phyloP scores from a whole-genome alignment of 2,113 vertebrate genomes.

The Seriola rivoliana region DNA sequence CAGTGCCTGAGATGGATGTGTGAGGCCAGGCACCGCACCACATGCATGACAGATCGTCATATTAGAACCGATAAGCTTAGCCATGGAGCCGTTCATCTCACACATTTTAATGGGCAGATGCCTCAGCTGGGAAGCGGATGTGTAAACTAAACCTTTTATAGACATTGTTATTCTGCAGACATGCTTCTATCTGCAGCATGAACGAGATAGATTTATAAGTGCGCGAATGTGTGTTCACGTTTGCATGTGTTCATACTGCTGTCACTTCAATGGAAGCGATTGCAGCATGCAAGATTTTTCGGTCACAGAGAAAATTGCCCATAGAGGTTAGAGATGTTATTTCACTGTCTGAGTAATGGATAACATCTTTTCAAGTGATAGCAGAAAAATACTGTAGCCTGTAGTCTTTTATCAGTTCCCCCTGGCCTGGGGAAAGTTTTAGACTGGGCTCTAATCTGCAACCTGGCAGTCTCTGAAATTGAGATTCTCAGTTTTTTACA shows the following conservation, averaged over 20 bases:
- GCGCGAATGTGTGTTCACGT: constrained; percentile 22
- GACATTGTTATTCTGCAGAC: constrained; percentile 46
- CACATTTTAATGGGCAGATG: constrained; percentile 63
- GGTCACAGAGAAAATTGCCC: constrained; percentile 38
- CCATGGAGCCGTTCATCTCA: constrained; percentile 54
- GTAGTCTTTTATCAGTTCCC: constrained; percentile 39
- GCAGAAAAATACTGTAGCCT: constrained; percentile 14
- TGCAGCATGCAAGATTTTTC: constrained; percentile 16
- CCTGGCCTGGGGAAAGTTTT: constrained; percentile 35
- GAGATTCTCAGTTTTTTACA: constrained; percentile 12
- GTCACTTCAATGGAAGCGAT: constrained; percentile 27
- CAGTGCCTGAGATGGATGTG: constrained; percentile 63
- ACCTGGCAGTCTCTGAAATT: constrained; percentile 37
- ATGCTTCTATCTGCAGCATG: constrained; percentile 39
- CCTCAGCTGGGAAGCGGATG: constrained; percentile 67
- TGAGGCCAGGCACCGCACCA: constrained; percentile 54
- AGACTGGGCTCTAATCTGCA: constrained; percentile 40
- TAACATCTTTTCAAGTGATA: constrained; percentile 47
- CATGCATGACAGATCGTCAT: constrained; percentile 73
- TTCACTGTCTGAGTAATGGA: constrained; percentile 31
- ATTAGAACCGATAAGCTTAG: constrained; percentile 60
- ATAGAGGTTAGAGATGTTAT: constrained; percentile 35
- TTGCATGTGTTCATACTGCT: constrained; percentile 11
- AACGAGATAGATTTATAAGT: constrained; percentile 10
- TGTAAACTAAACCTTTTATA: constrained; percentile 55